Evolutionary conservation across 2,797 vertebrate species (phyloP).

Genomic region (Ficedula albicollis): DNA sequence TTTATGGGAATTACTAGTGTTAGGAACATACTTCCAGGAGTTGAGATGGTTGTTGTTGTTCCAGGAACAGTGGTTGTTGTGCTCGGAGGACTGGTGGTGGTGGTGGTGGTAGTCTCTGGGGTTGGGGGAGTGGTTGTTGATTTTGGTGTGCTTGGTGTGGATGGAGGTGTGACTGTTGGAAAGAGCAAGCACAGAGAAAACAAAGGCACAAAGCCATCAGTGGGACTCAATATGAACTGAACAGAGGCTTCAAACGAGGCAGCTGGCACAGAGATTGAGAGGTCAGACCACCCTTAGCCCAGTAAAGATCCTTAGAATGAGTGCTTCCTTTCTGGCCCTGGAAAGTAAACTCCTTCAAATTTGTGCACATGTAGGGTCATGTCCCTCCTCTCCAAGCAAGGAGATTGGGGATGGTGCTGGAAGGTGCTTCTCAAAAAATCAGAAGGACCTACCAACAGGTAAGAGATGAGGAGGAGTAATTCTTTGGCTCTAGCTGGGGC

Average conservation of each 20-base stretch:
- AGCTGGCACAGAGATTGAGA: background rate
- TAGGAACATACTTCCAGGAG: background rate
- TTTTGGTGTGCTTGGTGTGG: rapidly evolving
- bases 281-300: background rate
- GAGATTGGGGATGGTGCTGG: background rate
- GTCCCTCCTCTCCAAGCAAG: background rate
- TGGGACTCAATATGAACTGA: background rate
- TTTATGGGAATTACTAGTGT: background rate
- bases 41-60: background rate
- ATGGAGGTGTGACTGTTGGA: rapidly evolving
- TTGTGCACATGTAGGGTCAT: background rate
- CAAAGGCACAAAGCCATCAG: rapidly evolving
- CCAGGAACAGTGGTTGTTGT: background rate
- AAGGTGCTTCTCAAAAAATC: background rate
- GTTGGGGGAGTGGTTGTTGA: rapidly evolving
- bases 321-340: background rate
- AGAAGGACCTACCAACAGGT: background rate
- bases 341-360: background rate
- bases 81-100: background rate
- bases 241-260: background rate
- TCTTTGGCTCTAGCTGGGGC: background rate
- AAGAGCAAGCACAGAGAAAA: background rate
- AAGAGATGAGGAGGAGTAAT: background rate
- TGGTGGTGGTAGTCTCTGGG: background rate
- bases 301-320: rapidly evolving